Evolutionary conservation across 1,140 invertebrate genomes (phyloP).

Genomic region (Ridgeia piscesae): DNA sequence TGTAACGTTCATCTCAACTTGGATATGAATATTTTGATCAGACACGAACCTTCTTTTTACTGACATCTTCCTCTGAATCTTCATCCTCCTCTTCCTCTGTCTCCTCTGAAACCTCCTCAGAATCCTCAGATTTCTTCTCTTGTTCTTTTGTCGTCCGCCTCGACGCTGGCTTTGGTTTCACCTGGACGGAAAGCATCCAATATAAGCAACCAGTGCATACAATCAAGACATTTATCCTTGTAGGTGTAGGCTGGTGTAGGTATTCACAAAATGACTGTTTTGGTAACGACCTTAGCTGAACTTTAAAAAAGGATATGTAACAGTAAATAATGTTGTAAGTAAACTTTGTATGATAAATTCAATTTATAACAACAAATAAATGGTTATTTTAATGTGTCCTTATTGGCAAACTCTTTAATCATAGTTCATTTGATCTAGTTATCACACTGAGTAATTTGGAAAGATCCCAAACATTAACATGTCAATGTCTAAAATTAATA

Average conservation of each 20-base stretch:
- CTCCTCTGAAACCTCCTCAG: not conserved
- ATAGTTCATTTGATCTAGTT: not conserved
- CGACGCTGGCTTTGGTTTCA: not conserved
- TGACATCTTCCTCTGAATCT: not conserved
- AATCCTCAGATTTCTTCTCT: not conserved
- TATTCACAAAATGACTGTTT: not conserved
- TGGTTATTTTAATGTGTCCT: no score
- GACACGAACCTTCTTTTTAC: not conserved
- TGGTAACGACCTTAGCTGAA: not conserved
- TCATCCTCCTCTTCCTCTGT: not conserved
- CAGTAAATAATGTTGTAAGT: not conserved
- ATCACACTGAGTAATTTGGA: not conserved
- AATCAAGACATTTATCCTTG: not conserved
- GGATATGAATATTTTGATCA: no score
- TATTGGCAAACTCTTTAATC: not conserved
- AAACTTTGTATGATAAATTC: not conserved
- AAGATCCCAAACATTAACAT: not conserved
- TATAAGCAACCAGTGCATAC: not conserved
- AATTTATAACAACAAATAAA: not conserved
- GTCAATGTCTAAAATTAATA: not conserved
- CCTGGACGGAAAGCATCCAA: not conserved
- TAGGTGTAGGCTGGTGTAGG: no score
- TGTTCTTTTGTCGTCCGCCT: not conserved
- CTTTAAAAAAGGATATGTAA: not conserved
- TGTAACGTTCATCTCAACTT: no score